Conservation (phyloP, 2,113 vertebrate genomes). For the Pavo muticus region DNA sequence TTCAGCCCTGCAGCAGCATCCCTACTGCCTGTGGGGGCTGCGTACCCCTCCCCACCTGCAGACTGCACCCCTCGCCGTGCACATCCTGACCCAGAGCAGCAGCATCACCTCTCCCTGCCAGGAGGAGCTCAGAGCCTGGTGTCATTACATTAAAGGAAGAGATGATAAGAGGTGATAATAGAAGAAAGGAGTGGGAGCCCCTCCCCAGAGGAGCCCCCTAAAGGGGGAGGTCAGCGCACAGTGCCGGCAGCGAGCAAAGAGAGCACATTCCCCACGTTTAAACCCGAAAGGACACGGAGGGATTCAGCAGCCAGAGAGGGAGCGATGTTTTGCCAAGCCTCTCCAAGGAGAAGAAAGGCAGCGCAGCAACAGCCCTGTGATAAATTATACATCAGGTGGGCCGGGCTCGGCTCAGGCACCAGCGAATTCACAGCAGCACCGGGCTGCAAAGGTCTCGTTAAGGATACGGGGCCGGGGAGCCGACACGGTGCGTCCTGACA, state of each 20-base stretch:
- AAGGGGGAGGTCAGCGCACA: not conserved
- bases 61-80: no score
- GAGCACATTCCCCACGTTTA: not conserved
- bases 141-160: not conserved
- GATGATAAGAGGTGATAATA: not conserved
- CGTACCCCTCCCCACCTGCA: no score
- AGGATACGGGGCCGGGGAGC: not conserved
- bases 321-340: not conserved
- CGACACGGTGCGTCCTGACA: rapidly evolving
- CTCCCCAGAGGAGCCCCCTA: not conserved
- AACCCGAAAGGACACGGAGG: not conserved
- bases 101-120: not conserved
- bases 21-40: not conserved
- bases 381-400: not conserved
- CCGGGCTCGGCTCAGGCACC: not conserved
- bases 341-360: not conserved
- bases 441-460: not conserved
- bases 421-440: rapidly evolving
- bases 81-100: not conserved
- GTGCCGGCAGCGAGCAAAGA: not conserved
- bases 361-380: not conserved
- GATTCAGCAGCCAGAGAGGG: not conserved
- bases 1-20: not conserved
- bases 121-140: not conserved
- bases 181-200: not conserved